Base-by-base conservation (phyloP, 2,113 vertebrate species). In the Larimichthys crocea region DNA sequence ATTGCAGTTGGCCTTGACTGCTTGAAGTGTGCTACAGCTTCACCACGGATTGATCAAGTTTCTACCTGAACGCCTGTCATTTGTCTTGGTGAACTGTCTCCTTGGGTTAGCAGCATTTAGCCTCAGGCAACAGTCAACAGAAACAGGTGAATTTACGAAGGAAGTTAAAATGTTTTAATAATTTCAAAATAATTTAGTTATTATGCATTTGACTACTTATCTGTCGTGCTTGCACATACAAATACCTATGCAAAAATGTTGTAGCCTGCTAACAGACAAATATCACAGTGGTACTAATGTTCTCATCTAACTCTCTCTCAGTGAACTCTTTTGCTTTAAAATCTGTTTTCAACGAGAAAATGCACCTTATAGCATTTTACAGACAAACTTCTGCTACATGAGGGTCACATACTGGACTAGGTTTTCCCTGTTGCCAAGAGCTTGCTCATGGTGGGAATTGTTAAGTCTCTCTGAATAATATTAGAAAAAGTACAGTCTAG, bases 41-140 rank as follows among this genome's bases (percentile, higher is more conserved):
- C 42, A 24, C 55, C 1, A 1, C 11, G 7, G 1, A 42, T 8
- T 44, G 64, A 81, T 84, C 68, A 52, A 74, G 78, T 84, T 82
- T 22, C 60, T 20, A 79, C 74, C 40, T 75, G 65, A 88, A 40
- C 40, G 31, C 50, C 10, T 68, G 68, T 78, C 74, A 62, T 48
- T 57, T 31, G 68, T 67, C 46, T 15, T 46, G 49, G 76, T 19
- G 52, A 86, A 53, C 6, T 46, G 20, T 16, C 53, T 24, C 22
- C 46, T 66, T 49, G 15, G 40, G 61, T 65, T 66, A 75, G 44
- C 55, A 75, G 44, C 55, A 44, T 69, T 24, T 49, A 59, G 22
- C 53, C 53, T 69, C 16, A 62, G 52, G 68, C 42, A 60, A 68
- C 42, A 56, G 56, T 31, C 59, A 48, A 9, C 42, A 29, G n/a